Base-by-base conservation (phyloP, 2,888 invertebrate species). In the Dorcus parallelipipedus region DNA sequence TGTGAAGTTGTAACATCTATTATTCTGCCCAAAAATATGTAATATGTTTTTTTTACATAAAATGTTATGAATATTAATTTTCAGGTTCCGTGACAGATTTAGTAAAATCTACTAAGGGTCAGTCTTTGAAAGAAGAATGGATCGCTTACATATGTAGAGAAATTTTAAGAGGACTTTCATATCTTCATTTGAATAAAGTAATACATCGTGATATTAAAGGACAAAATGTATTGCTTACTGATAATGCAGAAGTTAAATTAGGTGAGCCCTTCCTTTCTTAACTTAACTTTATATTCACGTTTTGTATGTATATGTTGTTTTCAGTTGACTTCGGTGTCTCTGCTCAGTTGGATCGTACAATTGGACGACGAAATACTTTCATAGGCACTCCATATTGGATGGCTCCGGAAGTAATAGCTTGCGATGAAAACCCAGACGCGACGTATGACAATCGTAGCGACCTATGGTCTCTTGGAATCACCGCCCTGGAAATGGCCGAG, bases 141-240 rank as follows among this genome's bases (percentile, higher is more conserved):
- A 99, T 99, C 77, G 97, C 99, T 57, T 99, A 99, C 79, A 96
- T 99, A 70, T 97, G 97, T 78, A 86, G 99, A 78, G 93, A 99
- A 87, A 93, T 94, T 68, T 83, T 95, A 64, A 86, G 97, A 76
- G 98, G 98, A 68, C 86, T 99, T 62, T 93, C 94, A 76, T 98
- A 99, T 83, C 87, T 99, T 76, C 98, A 99, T 83, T 90, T 93
- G 74, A 97, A 97, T 81, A 97, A 98, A 86, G 97, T 99, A 67
- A 99, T 99, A 76, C 99, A 99, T 82, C 87, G 99, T 78, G 99
- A 99, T 81, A 99, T 99, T 78, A 98, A 98, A 81, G 96, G 96
- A 64, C 99, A 99, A 81, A 99, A 99, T 83, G 99, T 99, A 69
- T 83, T 99, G 67, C 86, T 99, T 62, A 99, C 99, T 66, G 99